phyloP scores from a whole-genome alignment of 2,797 vertebrate species.

The Sebastes steindachneri region DNA sequence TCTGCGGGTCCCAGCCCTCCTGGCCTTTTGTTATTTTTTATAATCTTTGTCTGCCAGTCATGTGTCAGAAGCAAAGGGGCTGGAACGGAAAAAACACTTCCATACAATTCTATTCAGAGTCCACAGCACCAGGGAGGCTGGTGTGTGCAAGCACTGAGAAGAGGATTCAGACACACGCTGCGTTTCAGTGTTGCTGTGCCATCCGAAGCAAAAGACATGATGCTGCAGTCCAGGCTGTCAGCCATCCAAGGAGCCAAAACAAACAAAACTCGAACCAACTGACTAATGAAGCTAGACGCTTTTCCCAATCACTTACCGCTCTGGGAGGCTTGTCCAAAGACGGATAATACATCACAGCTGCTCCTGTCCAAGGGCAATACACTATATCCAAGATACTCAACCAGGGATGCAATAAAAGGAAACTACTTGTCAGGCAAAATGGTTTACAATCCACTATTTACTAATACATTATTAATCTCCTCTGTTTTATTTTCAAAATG shows the following conservation, averaged over 20 bases:
- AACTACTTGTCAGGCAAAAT: constrained; percentile 24
- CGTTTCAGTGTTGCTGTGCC: constrained; percentile 69
- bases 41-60: constrained; percentile 80
- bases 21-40: constrained; percentile 75
- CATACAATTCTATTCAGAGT: constrained; percentile 70
- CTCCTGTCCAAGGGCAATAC: constrained; percentile 42
- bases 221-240: constrained; percentile 75
- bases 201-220: constrained; percentile 74
- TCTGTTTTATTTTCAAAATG: constrained; percentile 45
- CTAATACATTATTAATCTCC: constrained; percentile 39
- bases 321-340: constrained; percentile 65
- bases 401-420: background rate
- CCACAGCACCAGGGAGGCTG: constrained; percentile 64
- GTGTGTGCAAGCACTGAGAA: constrained; percentile 64
- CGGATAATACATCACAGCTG: constrained; percentile 59
- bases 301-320: constrained; percentile 59
- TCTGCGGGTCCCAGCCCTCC: constrained; percentile 73
- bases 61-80: constrained; percentile 73
- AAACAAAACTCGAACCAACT: constrained; percentile 71
- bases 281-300: constrained; percentile 68
- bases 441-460: constrained; percentile 37
- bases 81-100: constrained; percentile 47
- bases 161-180: constrained; percentile 76
- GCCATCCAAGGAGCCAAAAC: constrained; percentile 74
- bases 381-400: constrained; percentile 25